phyloP scores from a whole-genome alignment of 2,888 invertebrate species.

The Pachydiplax longipennis region DNA sequence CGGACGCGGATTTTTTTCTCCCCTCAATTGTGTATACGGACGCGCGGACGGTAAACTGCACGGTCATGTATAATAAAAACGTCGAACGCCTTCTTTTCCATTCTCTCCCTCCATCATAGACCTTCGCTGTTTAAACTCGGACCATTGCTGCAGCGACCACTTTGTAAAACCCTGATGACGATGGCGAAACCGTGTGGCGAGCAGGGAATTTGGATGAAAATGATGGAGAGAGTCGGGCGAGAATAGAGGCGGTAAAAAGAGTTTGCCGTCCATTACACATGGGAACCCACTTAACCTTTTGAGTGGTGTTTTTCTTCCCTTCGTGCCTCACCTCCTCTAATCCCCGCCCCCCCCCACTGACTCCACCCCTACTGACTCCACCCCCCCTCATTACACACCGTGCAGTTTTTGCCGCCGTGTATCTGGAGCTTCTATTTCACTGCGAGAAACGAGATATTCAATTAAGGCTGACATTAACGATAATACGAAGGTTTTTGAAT shows the following conservation, averaged over 20 bases:
- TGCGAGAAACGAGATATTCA: background rate
- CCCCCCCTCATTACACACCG: background rate
- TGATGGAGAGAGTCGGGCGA: background rate
- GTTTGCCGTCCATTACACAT: slow-evolving; percentile 31
- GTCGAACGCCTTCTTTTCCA: background rate
- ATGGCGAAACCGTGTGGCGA: background rate
- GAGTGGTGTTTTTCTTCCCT: slow-evolving; percentile 17
- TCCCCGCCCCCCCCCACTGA: background rate
- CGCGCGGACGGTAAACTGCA: slow-evolving; percentile 2
- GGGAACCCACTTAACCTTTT: slow-evolving; percentile 28
- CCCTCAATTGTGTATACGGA: background rate
- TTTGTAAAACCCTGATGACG: background rate
- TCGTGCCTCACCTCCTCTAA: background rate
- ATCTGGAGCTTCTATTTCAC: background rate
- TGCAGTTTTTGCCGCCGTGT: background rate
- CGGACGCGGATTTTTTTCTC: background rate
- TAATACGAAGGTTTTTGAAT: slow-evolving; percentile 2
- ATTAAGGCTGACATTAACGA: slow-evolving; percentile 17
- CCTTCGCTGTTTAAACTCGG: background rate
- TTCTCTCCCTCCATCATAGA: background rate
- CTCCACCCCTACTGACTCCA: background rate
- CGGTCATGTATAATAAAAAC: slow-evolving; percentile 11
- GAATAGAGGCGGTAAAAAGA: background rate
- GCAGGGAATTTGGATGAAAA: background rate
- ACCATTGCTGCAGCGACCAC: background rate